Percentiles rank a stretch among this genome's conserved stretches.
Conservation (phyloP, 2,797 vertebrate genomes). For the Lophotriccus pileatus region DNA sequence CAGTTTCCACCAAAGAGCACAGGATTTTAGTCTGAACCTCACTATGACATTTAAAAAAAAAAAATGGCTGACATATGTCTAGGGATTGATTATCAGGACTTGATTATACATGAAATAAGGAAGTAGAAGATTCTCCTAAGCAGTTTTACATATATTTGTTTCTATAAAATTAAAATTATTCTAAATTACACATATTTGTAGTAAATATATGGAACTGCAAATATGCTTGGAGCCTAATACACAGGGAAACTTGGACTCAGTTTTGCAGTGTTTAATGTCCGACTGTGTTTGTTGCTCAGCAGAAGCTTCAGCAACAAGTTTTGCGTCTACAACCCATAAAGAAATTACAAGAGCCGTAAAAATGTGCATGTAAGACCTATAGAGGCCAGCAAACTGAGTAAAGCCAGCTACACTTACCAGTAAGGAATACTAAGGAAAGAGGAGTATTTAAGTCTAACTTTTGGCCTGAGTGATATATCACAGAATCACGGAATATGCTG, state of each 20-base stretch:
- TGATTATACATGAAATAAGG: neutral
- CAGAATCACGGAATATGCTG: neutral
- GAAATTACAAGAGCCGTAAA: neutral
- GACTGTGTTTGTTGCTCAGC: neutral
- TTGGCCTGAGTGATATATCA: neutral
- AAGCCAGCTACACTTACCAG: neutral
- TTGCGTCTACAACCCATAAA: neutral
- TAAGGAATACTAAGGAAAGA: neutral
- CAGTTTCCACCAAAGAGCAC: neutral
- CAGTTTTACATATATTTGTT: neutral
- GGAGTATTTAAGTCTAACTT: neutral
- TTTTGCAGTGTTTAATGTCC: neutral
- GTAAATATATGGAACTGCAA: neutral
- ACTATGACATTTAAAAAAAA: neutral
- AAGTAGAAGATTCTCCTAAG: neutral
- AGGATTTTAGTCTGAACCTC: neutral
- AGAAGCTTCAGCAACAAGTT: neutral
- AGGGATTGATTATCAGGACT: neutral
- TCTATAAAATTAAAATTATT: neutral
- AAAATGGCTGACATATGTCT: neutral
- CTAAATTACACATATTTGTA: neutral
- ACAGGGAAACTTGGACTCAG: neutral
- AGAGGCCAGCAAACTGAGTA: neutral
- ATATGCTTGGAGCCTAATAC: neutral
- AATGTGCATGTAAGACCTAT: neutral